Conservation (phyloP, 1,140 invertebrate species). For the Drosophila ambigua region DNA sequence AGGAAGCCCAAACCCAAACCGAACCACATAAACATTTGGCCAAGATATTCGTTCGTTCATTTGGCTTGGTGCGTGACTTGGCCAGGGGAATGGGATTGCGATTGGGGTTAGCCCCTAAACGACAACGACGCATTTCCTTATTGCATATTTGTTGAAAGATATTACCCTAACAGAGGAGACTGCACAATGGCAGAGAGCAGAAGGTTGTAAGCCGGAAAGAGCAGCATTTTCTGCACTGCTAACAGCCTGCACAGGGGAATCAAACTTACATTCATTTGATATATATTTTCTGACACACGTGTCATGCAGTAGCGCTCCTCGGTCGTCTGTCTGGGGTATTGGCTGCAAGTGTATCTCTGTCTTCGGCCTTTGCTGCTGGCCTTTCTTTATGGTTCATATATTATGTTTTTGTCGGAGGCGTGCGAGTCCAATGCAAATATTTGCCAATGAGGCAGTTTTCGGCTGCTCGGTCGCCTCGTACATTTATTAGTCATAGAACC, state of each 20-base stretch:
- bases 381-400: conserved; percentile 17
- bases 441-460: conserved; percentile 61
- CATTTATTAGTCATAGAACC: conserved; percentile 65
- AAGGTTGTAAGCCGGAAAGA: too few relatives aligned
- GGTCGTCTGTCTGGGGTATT: conserved; percentile 1
- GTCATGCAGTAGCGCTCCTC: too few relatives aligned
- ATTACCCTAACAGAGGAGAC: not conserved
- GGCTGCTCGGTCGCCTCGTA: not conserved
- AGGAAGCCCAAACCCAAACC: too few relatives aligned
- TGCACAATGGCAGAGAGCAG: too few relatives aligned
- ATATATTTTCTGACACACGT: not conserved
- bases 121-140: conserved; percentile 53
- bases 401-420: conserved; percentile 28
- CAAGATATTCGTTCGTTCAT: conserved; percentile 20
- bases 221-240: too few relatives aligned
- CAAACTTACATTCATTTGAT: too few relatives aligned
- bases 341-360: not conserved
- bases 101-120: conserved; percentile 1
- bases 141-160: conserved; percentile 50
- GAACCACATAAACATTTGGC: conserved; percentile 34
- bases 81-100: not conserved
- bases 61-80: conserved; percentile 19
- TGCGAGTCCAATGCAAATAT: conserved; percentile 69
- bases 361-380: conserved; percentile 13
- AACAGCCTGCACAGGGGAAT: too few relatives aligned